These are phyloP conservation scores for Coecobrya sp. DNA, from an alignment of 2,888 invertebrate genomes.

Conservation along the genomic window DNA sequence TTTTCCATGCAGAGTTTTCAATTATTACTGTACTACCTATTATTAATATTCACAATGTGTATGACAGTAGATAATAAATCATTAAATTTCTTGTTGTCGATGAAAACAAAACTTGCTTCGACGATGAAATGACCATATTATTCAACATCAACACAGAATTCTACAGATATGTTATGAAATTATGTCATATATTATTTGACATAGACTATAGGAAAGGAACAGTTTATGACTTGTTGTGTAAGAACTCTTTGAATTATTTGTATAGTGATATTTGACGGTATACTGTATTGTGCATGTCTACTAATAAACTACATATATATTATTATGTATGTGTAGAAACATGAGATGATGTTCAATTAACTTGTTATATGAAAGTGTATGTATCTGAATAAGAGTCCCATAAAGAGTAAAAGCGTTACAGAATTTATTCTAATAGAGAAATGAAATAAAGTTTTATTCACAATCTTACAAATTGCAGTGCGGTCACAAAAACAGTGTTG, in stretches of 20 bases:
- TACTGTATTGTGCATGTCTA: background rate
- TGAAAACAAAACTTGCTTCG: background rate
- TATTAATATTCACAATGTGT: background rate
- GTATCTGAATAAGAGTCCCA: background rate
- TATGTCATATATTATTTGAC: background rate
- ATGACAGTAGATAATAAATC: conserved; percentile 1
- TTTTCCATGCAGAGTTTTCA: conserved; percentile 37
- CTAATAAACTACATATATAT: no score
- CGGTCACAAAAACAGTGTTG: background rate
- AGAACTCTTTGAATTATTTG: background rate
- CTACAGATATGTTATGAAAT: background rate
- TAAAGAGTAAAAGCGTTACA: background rate
- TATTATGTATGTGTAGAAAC: background rate
- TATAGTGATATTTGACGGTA: background rate
- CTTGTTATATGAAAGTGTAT: background rate
- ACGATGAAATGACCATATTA: background rate
- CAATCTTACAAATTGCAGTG: conserved; percentile 16
- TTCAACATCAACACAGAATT: background rate
- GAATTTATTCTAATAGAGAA: conserved; percentile 56
- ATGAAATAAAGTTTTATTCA: conserved; percentile 54
- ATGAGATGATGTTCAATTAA: background rate
- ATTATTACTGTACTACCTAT: background rate
- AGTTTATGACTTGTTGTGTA: background rate
- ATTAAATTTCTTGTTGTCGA: background rate
- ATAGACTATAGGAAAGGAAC: background rate